phyloP scores from a whole-genome alignment of 2,888 invertebrate species.

The Troides helena region DNA sequence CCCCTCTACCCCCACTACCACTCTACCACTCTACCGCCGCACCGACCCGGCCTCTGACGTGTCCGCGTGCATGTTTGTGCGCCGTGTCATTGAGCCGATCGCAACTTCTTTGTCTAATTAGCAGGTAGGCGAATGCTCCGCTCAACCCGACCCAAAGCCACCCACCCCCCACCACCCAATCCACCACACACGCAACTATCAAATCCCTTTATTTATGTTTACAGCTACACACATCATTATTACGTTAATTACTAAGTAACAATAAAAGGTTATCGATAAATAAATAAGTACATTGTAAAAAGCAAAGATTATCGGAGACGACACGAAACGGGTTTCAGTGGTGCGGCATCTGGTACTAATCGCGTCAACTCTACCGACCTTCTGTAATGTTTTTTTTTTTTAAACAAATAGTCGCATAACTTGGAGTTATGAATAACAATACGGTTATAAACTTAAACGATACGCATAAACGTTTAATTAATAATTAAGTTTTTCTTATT shows the following conservation, averaged over 20 bases:
- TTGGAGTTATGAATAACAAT: neutral
- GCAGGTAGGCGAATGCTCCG: conserved; percentile 71
- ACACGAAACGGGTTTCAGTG: conserved; percentile 70
- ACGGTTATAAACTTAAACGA: neutral
- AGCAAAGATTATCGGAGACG: conserved; percentile 53
- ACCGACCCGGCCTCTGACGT: conserved; percentile 42
- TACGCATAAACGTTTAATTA: neutral
- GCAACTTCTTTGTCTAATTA: conserved; percentile 75
- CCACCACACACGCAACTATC: neutral
- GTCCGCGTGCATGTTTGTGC: conserved; percentile 66
- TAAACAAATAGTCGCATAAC: neutral
- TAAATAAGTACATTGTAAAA: conserved; percentile 44
- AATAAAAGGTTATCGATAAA: conserved; percentile 4
- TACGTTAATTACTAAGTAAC: neutral
- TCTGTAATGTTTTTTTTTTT: conserved; percentile 13
- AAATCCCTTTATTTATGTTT: conserved; percentile 8
- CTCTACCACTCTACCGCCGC: conserved; percentile 14
- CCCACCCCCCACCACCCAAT: neutral
- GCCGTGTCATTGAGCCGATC: conserved; percentile 63
- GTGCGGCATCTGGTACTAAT: conserved; percentile 76
- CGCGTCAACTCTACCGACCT: conserved; percentile 64
- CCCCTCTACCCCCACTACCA: conserved; percentile 43
- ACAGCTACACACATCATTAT: conserved; percentile 16
- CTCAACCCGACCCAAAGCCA: conserved; percentile 45
- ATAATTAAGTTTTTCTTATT: too few species aligned